Evolutionary conservation across 2,113 vertebrate genomes (phyloP), one percentile per base, ranked within the genome.

Genomic region (Ophiodon elongatus): DNA sequence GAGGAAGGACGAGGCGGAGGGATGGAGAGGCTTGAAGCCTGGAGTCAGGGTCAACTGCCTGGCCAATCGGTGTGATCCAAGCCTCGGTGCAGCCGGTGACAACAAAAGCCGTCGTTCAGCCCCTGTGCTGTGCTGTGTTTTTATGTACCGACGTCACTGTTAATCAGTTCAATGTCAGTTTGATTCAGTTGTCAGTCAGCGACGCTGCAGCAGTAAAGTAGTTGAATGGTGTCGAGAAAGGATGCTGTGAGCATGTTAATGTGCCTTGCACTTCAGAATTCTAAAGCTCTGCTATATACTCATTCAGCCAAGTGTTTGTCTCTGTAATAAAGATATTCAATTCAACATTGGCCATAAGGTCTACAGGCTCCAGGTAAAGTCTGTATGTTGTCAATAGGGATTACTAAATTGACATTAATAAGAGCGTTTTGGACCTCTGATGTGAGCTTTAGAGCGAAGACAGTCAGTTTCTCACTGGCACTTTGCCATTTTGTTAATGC

Each of bases 401-500:
- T 85, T 59, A 57, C 83, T 89, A 76, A 80, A 76, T 82, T 66
- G 66, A 83, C 47, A 66, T 68, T 66, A 77, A 45, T 60, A 79
- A 69, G 10, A 70, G 39, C 0, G 0, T 76, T 82, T 76, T 45
- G n/a, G 31, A 57, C 43, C 13, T 85, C 39, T 76, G 43, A 37
- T 66, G 65, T 65, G 64, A 65, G 64, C 70, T 66, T 78, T 41
- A 29, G 43, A 82, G 27, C 3, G 27, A 31, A 1, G 65, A 69
- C 27, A 66, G 50, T 31, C 74, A 31, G 33, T 60, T 81, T 64
- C 60, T 76, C n/a, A 8, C 57, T 83, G 86, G 85, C 79, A 9
- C 59, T 63, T 80, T 76, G 85, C 78, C 73, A 83, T 88, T 78
- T 78, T 79, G 77, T 85, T 84, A 82, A 74, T 84, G 80, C 62